Evolutionary conservation across 2,888 invertebrate genomes (phyloP), one percentile per base, ranked within the genome.

Genomic region (Tachystola acroxantha): DNA sequence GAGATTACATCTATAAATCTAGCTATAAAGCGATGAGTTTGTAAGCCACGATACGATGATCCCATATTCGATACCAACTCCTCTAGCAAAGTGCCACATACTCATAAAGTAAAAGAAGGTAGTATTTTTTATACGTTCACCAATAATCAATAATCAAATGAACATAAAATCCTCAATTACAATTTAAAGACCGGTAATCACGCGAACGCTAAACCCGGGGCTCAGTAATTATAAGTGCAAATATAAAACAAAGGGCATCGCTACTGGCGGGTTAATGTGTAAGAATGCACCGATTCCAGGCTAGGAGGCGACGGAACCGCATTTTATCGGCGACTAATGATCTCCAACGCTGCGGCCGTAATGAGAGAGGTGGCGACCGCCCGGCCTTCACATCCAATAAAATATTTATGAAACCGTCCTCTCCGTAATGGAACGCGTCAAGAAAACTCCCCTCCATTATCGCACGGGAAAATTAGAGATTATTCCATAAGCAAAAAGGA

Each of bases 321-420:
- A 77, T 79, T 79, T 81, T 81, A 84, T 81, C 80, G 67, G 64
- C 64, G 57, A 69, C 76, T 80, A 81, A 82, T 80, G 81, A 81
- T 76, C 77, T 71, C 63, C 48, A 58, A 59, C 66, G 64, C 36
- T 36, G 54, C 58, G 50, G 55, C 48, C 48, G 73, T 81, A 84
- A 81, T 82, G 80, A 80, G 81, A 63, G 68, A 64, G 70, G 64
- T 59, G 66, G 61, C 61, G 59, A 54, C 61, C 65, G 49, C 53
- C n/a, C 62, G 60, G 58, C 60, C 57, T 39, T 68, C 67, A 57
- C 65, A 61, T 70, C 76, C 81, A 81, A 80, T 82, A 80, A 81
- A 78, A 74, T 81, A 81, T 82, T 81, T 81, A 81, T 81, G 80
- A 78, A 79, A 77, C 64, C 74, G 61, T 70, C 75, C 71, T 64